Evolutionary conservation across 2,888 invertebrate species (phyloP), one percentile per base, ranked within the genome.

Genomic region (Macrophya alboannulata): DNA sequence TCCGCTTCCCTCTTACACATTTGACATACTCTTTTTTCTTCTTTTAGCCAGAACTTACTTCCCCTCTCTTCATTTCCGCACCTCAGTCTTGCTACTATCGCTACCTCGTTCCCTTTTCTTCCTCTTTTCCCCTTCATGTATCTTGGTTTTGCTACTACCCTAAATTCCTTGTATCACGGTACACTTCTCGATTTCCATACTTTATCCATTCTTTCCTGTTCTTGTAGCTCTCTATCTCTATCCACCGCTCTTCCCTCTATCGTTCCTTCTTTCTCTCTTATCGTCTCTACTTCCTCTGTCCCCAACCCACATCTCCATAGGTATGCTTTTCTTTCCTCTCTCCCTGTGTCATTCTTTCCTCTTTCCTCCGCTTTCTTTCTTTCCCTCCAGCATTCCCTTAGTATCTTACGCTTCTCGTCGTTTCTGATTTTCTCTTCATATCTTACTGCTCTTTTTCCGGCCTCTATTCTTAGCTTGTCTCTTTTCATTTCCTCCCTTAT

Each of bases 261-360:
- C 55, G 48, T 43, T 48, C 43, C 85, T 51, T 51, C 59, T 40
- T 51, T 17, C 40, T 25, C 85, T 86, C 84, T 87, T 77, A 55
- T 48, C 15, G 72, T 85, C 25, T 87, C 85, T 77, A 84, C 85
- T 45, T 85, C 82, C 82, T 68, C 76, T 25, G 79, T 77, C 59
- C 71, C 21, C 17, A 85, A 45, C 72, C 86, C 87, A 51, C 85
- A 85, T 71, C 82, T 86, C 79, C 84, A 84, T 12, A 71, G 71
- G 51, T 25, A 86, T 71, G 74, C 68, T 43, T 74, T 71, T 43
- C 87, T 77, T 48, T 86, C 83, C n/a, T 84, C 81, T 15, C 74
- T 79, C 55, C 84, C 76, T 79, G 48, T 83, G 3, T 51, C 25
- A 9, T 8, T 37, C 8, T 76, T 17, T 83, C 21, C 48, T 43